These are phyloP conservation scores for Oncorhynchus nerka DNA, from an alignment of 2,113 vertebrate species.

Conservation along the genomic window DNA sequence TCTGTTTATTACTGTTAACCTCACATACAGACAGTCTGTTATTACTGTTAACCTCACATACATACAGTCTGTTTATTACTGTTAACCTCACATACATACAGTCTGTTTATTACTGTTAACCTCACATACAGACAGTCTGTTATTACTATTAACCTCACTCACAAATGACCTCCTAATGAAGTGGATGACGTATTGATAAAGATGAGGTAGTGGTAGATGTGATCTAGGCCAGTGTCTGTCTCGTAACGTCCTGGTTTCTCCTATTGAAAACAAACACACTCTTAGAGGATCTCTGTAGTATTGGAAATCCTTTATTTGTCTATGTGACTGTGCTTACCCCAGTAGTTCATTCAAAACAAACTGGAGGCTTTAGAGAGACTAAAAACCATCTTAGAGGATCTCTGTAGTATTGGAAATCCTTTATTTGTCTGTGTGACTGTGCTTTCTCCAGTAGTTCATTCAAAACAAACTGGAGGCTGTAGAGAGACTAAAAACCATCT, in stretches of 20 bases:
- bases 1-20: neutral
- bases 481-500: neutral
- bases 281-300: neutral
- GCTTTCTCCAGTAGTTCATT: neutral
- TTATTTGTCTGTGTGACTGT: neutral
- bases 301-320: neutral
- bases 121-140: neutral
- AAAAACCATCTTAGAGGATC: neutral
- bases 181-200: neutral
- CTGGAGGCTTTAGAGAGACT: neutral
- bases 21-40: neutral
- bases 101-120: neutral
- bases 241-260: neutral
- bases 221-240: neutral
- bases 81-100: no score
- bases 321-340: neutral
- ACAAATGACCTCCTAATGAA: constrained; percentile 13
- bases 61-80: no score
- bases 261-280: neutral
- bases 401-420: neutral
- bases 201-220: neutral
- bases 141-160: constrained; percentile 3
- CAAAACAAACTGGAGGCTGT: neutral
- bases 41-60: no score
- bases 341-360: no score